phyloP scores from a whole-genome alignment of 1,140 invertebrate species.

The Chrysoperla carnea region DNA sequence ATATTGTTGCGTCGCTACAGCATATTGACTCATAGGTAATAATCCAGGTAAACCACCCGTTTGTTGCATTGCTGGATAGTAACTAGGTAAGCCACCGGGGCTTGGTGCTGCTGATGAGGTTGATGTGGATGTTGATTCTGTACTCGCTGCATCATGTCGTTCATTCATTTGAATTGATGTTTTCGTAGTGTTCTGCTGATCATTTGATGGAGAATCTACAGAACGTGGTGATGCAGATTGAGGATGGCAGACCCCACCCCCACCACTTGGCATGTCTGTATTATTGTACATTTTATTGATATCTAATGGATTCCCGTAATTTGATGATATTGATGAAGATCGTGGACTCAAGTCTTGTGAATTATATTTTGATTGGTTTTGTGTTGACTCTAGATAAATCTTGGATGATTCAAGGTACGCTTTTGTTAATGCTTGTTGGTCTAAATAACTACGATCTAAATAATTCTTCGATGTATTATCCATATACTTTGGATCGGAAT shows the following conservation, averaged over 20 bases:
- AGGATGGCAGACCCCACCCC: conserved; percentile 16
- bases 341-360: neutral
- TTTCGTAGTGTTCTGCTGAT: conserved; percentile 18
- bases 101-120: conserved; percentile 43
- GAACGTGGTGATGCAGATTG: conserved; percentile 32
- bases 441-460: conserved; percentile 40
- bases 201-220: conserved; percentile 41
- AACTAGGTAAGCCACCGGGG: conserved; percentile 34
- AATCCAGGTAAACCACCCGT: conserved; percentile 27
- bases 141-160: conserved; percentile 31
- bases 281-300: conserved; percentile 44
- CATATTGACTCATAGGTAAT: conserved; percentile 42
- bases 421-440: conserved; percentile 49
- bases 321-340: conserved; percentile 9
- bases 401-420: conserved; percentile 58
- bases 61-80: conserved; percentile 34
- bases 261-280: conserved; percentile 16
- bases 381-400: conserved; percentile 60
- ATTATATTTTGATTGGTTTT: neutral
- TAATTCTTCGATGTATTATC: conserved; percentile 44
- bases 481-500: conserved; percentile 44
- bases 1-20: conserved; percentile 31
- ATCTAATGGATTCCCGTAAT: conserved; percentile 38
- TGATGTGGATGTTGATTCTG: conserved; percentile 29
- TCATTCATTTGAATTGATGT: conserved; percentile 14